These are phyloP conservation scores for Ornithoptera alexandrae DNA, from an alignment of 2,888 invertebrate genomes.

Conservation along the genomic window DNA sequence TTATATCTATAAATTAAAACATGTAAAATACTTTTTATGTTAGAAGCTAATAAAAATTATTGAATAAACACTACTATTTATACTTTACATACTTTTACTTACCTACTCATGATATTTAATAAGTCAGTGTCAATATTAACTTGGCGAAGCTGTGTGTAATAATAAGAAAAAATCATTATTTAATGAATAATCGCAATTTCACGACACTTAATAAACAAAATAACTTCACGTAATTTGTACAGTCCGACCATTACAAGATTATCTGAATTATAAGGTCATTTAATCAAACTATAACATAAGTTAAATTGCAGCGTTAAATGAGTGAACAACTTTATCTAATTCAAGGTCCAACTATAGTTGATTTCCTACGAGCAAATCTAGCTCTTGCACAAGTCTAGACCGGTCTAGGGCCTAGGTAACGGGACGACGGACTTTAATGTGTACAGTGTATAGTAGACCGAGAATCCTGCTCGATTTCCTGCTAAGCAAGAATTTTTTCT, in stretches of 20 bases:
- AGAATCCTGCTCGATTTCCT: conserved; percentile 29
- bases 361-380: conserved; percentile 46
- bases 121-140: not conserved
- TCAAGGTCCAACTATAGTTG: conserved; percentile 41
- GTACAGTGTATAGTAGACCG: conserved; percentile 23
- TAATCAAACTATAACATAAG: conserved; percentile 22
- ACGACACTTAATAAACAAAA: conserved; percentile 11
- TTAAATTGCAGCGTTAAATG: conserved; percentile 28
- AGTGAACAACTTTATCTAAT: conserved; percentile 39
- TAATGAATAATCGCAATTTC: conserved; percentile 17
- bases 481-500: conserved; percentile 18
- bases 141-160: not conserved
- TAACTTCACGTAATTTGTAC: conserved; percentile 5
- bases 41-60: too few relatives aligned
- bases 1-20: too few relatives aligned
- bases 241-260: not conserved
- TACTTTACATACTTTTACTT: too few relatives aligned
- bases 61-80: too few relatives aligned
- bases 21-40: too few relatives aligned
- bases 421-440: conserved; percentile 37
- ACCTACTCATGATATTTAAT: not conserved
- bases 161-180: not conserved
- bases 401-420: conserved; percentile 37
- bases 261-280: conserved; percentile 15
- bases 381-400: conserved; percentile 34